Base-by-base conservation (phyloP, 1,140 invertebrate genomes). In the Pemphigus obesinymphae region DNA sequence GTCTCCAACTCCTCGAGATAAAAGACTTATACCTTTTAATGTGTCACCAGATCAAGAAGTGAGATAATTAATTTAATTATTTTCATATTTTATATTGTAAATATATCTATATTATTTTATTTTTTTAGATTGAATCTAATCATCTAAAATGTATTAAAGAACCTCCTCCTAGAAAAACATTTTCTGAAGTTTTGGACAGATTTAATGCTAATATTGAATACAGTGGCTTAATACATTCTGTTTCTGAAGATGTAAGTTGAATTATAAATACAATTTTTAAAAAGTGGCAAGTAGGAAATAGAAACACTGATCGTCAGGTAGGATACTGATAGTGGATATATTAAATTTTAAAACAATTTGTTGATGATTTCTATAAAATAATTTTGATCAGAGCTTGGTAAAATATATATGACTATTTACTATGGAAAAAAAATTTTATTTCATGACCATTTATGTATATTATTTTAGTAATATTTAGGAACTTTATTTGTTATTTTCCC, bases 131-230 rank as follows among this genome's bases (percentile, higher is more conserved):
- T 1, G 98, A 99, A 89, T 93, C 92, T 83, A 89, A 91, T 66
- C 93, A 96, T 86, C 88, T 97, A 34, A 94, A 94, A 86, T 94
- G 95, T 84, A 88, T 96, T n/a, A 90, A 93, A 83, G 90, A 92
- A 84, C 90, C 91, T 82, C 92, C 93, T 85, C 90, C 89, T 48
- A 87, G 87, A 23, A 89, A 88, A 85, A 85, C 86, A 11, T 89
- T 89, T 84, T 85, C 84, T 61, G 88, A 86, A 82, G 82, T 85
- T 66, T 82, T 86, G 26, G 85, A 86, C 37, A 82, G 97, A 84
- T 99, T 99, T 87, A 99, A 99, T 89, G 94, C 95, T 63, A 99
- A 99, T 87, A 91, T 99, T 85, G 95, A 97, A 6, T 99, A 99
- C 87, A 98, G 95, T 88, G 98, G 98, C 40, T 91, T 99, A 45